These are phyloP conservation scores for Pissodes strobi DNA, from an alignment of 1,140 invertebrate genomes.

Conservation along the genomic window DNA sequence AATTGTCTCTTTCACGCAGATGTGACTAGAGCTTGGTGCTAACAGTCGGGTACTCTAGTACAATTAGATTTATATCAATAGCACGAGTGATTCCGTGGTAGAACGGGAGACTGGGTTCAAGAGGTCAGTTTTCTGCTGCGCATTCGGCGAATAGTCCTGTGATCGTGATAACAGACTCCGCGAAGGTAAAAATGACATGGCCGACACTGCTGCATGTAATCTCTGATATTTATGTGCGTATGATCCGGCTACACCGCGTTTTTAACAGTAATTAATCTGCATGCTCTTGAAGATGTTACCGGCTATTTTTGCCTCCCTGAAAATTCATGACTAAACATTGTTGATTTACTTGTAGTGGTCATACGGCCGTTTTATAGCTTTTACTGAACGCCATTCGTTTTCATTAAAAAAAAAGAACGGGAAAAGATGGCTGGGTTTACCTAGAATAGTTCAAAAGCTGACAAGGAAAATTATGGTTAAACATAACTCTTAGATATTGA, in stretches of 20 bases:
- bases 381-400: no score
- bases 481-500: no score
- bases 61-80: slow-evolving; percentile 24
- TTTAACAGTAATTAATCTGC: slow-evolving; percentile 25
- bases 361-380: not conserved
- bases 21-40: slow-evolving; percentile 6
- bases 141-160: slow-evolving; percentile 18
- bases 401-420: no score
- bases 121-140: slow-evolving; percentile 18
- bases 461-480: no score
- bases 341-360: slow-evolving; percentile 8
- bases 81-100: slow-evolving; percentile 25
- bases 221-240: slow-evolving; percentile 19
- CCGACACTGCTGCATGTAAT: slow-evolving; percentile 23
- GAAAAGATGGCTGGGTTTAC: no score
- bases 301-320: slow-evolving; percentile 1
- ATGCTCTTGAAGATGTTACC: slow-evolving; percentile 24
- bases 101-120: slow-evolving; percentile 9
- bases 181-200: slow-evolving; percentile 16
- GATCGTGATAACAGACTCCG: slow-evolving; percentile 18
- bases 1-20: slow-evolving; percentile 13
- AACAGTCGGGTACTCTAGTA: slow-evolving; percentile 1
- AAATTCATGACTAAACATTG: slow-evolving; percentile 26
- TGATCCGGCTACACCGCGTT: slow-evolving; percentile 12
- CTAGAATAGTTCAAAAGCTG: no score